A percentile compares a stretch with the other conserved stretches of the same genome.
Evolutionary conservation across 2,113 vertebrate species (phyloP).

Genomic region (Acinonyx jubatus): DNA sequence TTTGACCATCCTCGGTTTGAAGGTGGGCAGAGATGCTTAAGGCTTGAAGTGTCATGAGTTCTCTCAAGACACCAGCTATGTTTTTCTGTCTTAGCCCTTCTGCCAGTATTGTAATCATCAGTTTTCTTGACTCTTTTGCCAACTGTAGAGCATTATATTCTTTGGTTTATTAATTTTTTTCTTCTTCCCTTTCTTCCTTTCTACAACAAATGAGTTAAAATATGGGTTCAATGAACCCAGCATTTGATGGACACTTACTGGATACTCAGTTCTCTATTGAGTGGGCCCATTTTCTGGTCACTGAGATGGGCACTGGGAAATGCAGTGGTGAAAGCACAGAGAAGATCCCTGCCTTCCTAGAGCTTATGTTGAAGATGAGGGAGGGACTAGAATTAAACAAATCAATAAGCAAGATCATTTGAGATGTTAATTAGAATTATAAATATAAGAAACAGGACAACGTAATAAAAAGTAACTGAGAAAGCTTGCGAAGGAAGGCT

Average conservation of each 20-base stretch:
- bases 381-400: background rate
- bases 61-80: background rate
- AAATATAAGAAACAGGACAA: background rate
- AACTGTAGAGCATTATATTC: background rate
- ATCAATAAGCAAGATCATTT: background rate
- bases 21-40: background rate
- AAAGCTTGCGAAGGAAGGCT: background rate
- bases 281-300: background rate
- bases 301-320: background rate
- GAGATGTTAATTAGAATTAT: background rate
- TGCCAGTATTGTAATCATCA: background rate
- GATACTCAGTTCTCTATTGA: background rate
- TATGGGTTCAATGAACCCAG: background rate
- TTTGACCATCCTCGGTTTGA: background rate
- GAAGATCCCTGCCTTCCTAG: background rate
- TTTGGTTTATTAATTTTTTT: background rate
- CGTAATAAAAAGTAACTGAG: background rate
- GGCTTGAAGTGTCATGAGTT: background rate
- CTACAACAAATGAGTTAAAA: background rate
- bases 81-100: background rate
- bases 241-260: background rate
- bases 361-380: background rate
- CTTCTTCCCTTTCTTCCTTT: background rate
- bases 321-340: background rate
- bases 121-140: background rate